Base-by-base conservation (phyloP, 2,113 vertebrate genomes). In the Stigmatopora nigra region DNA sequence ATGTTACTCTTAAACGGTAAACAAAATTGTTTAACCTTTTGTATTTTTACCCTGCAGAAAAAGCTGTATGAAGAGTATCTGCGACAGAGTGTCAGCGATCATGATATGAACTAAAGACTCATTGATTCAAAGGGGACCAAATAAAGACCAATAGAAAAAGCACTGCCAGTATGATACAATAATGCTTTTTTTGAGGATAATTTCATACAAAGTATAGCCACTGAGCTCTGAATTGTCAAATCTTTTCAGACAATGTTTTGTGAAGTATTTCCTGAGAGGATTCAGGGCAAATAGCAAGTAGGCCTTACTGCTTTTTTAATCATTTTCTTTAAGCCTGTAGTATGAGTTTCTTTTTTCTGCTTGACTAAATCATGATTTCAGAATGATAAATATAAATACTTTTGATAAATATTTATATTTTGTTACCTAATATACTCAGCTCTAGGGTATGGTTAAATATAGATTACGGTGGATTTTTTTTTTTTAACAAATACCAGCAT, bases 21-120 rank as follows among this genome's bases (percentile, higher is more conserved):
- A 4, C 14, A 36, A 3, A 52, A 51, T 46, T 56, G 7, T 63
- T 55, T n/a, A 51, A 75, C 11, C 17, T 7, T 76, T 1, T 19
- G 0, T 65, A 31, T 52, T 56, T 5, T 22, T n/a, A 65, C 17
- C 47, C 12, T 77, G 0, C 41, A 93, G 92, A 91, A 89, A 78
- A 88, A 85, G 45, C 85, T 93, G 15, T 92, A 93, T 73, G 91
- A 92, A 63, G 91, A 93, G 17, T 93, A 93, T 68, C 86, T 93
- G 17, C 91, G 87, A 6, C 91, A 93, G 79, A 92, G 92, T 67
- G 89, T 93, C 66, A 90, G 90, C 1, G 92, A 93, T 52, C 90
- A 91, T 0, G 92, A 93, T 75, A 91, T 92, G 89, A 76, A 78
- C 79, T 82, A 65, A 64, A 41, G 36, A 8, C 20, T 14, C 1